Base-by-base conservation (phyloP, 2,113 vertebrate genomes). In the Pao palembangensis region DNA sequence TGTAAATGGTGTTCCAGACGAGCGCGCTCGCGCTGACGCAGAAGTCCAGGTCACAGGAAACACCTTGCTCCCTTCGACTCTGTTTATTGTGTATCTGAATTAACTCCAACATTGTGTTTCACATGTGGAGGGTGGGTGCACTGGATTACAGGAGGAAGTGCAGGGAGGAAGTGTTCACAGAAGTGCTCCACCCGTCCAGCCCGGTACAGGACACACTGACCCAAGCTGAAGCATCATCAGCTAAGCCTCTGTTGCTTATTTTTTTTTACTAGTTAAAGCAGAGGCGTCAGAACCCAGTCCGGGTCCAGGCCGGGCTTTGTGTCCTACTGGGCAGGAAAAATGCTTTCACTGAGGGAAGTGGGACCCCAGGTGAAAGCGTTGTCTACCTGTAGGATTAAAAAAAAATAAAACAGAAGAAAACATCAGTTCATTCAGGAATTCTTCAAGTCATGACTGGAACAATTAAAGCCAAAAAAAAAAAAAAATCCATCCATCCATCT, bases 1-100 rank as follows among this genome's bases (percentile, higher is more conserved):
- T 23, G 47, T 21, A 2, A 13, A 55, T 50, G 50, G 56, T 38
- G 62, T 15, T 61, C 54, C 58, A 62, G 50, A 69, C 16, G 2
- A 51, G 65, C 51, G 47, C 14, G 51, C 76, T 73, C 62, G 50
- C 71, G 78, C 68, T 73, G 81, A 88, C 68, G 55, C 68, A 69
- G 80, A 77, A 69, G 64, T 49, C 48, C 72, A 76, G 71, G 80
- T 79, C 71, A 77, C 80, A 90, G 88, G 88, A 89, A 89, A 83
- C 87, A 90, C 87, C 85, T 88, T 88, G 86, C 55, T 75, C 58
- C 23, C 47, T 65, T 41, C 63, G 67, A 69, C 68, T 71, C 53
- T 64, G 71, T 65, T 80, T 61, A 87, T 88, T 88, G 88, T 86
- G 78, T 81, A 0, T 42, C 68, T 43, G 16, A 46, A 67, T 66